Evolutionary conservation across 2,888 invertebrate genomes (phyloP), one percentile per base, ranked within the genome.

Genomic region (Clitarchus hookeri): DNA sequence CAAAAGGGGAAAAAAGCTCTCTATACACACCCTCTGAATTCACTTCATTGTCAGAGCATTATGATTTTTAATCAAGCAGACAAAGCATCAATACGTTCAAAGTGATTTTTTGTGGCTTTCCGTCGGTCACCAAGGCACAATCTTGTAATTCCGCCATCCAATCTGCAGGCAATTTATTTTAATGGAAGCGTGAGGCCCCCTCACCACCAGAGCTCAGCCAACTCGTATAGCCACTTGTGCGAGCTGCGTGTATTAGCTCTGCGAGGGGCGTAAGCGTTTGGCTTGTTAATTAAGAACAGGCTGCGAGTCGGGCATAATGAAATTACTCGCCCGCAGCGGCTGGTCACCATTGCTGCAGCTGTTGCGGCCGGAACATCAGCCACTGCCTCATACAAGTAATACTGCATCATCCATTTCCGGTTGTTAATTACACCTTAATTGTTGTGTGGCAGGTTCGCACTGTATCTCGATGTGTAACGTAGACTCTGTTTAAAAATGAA

Each of bases 221-320:
- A 23, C 65, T 65, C 65, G 16, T 65, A n/a, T 23, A 65, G 65
- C 65, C n/a, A 65, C 65, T 65, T 23, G 16, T 16, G 65, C 65
- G 13, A 65, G 19, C 65, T 12, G 19, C 16, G 65, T 65, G 23
- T 65, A 65, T 65, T 65, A 65, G 16, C 65, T n/a, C 23, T n/a
- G 65, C 13, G 8, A 65, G 0, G 65, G 65, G 65, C 16, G 65
- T n/a, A 3, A n/a, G 65, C 65, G 65, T 65, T 65, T 65, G 65
- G 65, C 65, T 65, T 65, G 65, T 65, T 65, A 65, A 65, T 65
- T 65, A 65, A 65, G 65, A 65, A 65, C 65, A 65, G 65, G 23
- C 8, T 19, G 65, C 13, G 65, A 65, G 65, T 65, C 65, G 16
- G 13, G 19, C 65, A 65, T 65, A 65, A 65, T 65, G 65, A 65